phyloP scores from a whole-genome alignment of 2,113 vertebrate genomes.

The Cyanoliseus patagonus region DNA sequence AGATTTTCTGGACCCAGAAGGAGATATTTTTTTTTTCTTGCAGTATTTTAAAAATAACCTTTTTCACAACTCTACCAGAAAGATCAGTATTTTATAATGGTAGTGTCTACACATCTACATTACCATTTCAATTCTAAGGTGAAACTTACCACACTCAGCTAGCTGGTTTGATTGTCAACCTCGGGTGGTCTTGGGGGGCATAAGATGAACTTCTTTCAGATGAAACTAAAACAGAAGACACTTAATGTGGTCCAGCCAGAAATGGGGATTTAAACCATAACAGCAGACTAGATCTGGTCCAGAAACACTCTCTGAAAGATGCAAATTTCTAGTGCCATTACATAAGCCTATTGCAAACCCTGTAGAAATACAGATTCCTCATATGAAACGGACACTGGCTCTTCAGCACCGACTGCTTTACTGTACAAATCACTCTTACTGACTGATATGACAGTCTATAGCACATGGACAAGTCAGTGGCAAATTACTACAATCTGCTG shows the following conservation, averaged over 20 bases:
- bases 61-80: neutral
- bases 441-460: neutral
- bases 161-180: neutral
- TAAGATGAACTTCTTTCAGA: neutral
- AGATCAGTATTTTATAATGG: neutral
- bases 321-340: neutral
- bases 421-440: neutral
- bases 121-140: neutral
- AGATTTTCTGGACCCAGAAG: neutral
- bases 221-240: neutral
- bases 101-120: neutral
- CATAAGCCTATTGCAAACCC: neutral
- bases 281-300: neutral
- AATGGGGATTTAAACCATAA: neutral
- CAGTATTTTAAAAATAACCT: neutral
- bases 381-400: accelerated
- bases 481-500: neutral
- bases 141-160: neutral
- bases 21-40: neutral
- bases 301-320: neutral
- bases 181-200: neutral
- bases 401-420: neutral
- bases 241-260: neutral
- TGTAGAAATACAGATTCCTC: neutral
- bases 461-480: neutral